Evolutionary conservation across 2,888 invertebrate genomes (phyloP), one percentile per base, ranked within the genome.

Genomic region (Neoaliturus tenellus): DNA sequence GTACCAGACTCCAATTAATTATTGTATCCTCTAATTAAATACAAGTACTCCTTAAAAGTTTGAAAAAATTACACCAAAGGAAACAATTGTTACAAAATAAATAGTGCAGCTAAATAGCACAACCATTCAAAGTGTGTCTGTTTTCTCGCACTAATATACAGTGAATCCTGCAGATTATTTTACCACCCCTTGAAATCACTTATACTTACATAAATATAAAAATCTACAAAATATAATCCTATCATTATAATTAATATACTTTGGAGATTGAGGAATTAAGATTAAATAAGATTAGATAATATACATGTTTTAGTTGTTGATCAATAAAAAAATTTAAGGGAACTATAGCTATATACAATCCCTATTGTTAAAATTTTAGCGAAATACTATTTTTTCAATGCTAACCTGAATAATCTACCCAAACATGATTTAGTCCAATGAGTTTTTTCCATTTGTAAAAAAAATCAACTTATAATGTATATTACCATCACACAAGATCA

Each of bases 181-280:
- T 20, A 71, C 71, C 71, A 71, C 20, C 71, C 71, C 71, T 71
- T 41, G 35, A 20, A 67, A 44, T 75, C 48, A 75, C 39, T 75
- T 71, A 71, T 71, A 71, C 71, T 39, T 71, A 71, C 33, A 28
- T 44, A 75, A 75, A 75, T 69, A 75, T 75, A 78, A 51, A 48
- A 78, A 78, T 51, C 78, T 78, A 78, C 41, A 51, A 31, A 78
- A 55, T 78, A 78, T 48, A 35, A 39, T 39, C 41, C 71, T 71
- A 71, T 48, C 75, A 75, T 75, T 73, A 73, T 48, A 35, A 71
- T 48, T 75, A 78, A 78, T 35, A 78, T 55, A 78, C 78, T 78
- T 78, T 78, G 78, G 78, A 78, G 35, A 78, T 31, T 35, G 78
- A 78, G 78, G 78, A 78, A 55, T 55, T 78, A 48, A 51, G 28